A percentile compares a stretch with the other conserved stretches of the same genome.
These are phyloP conservation scores for Spongilla lacustris DNA, from an alignment of 37 sponge, comb jelly and placozoan genomes.

Conservation along the genomic window DNA sequence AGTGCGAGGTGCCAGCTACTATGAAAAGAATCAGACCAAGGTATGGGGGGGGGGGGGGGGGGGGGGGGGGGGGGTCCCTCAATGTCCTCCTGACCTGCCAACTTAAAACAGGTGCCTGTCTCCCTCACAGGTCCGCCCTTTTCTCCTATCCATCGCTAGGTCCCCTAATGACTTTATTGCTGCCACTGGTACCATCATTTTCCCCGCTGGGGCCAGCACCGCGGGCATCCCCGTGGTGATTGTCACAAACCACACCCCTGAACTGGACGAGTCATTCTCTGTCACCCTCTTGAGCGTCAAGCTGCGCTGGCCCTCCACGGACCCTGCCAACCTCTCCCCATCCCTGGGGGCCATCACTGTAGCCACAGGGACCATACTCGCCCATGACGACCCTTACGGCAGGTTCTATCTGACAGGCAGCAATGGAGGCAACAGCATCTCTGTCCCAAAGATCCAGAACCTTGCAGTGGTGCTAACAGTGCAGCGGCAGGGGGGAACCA, in stretches of 20 bases:
- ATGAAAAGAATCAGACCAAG: slow-evolving; percentile 50
- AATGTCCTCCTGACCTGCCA: background rate
- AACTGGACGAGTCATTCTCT: slow-evolving; percentile 76
- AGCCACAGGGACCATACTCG: slow-evolving; percentile 51
- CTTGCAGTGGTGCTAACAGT: slow-evolving; percentile 76
- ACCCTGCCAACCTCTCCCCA: slow-evolving; percentile 16
- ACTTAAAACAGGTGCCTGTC: background rate
- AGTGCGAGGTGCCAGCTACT: slow-evolving; percentile 26
- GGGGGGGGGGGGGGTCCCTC: no score
- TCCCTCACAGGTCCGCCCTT: slow-evolving; percentile 44
- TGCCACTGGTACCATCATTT: slow-evolving; percentile 32
- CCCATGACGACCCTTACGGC: slow-evolving; percentile 83
- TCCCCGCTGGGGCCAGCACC: slow-evolving; percentile 32
- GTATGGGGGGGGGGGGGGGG: slow-evolving; percentile 15
- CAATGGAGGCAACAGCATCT: slow-evolving; percentile 1
- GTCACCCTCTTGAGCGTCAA: slow-evolving; percentile 53
- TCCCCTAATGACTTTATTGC: slow-evolving; percentile 47
- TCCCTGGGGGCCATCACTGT: slow-evolving; percentile 34
- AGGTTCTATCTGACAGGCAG: slow-evolving; percentile 31
- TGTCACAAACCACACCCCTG: slow-evolving; percentile 65
- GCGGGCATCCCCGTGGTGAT: slow-evolving; percentile 56
- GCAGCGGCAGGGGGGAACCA: slow-evolving; percentile 60
- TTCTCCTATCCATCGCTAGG: slow-evolving; percentile 48
- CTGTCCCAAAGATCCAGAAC: slow-evolving; percentile 29
- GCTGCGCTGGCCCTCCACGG: slow-evolving; percentile 23